phyloP scores from a whole-genome alignment of 2,888 invertebrate species.

The Gymnosoma rotundatum region DNA sequence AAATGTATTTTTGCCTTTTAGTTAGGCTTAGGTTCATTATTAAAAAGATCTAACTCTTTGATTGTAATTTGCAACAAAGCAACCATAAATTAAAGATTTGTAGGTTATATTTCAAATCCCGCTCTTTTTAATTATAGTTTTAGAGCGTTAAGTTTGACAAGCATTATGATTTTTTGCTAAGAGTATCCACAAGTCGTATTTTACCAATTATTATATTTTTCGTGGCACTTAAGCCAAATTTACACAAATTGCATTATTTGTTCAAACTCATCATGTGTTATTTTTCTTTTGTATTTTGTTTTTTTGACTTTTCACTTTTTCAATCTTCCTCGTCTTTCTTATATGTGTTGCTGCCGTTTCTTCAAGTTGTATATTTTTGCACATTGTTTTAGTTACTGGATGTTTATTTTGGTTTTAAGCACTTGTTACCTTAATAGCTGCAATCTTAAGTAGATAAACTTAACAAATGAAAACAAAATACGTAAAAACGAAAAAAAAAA shows the following conservation, averaged over 20 bases:
- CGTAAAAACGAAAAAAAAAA: slow-evolving; percentile 47
- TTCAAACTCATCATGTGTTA: slow-evolving; percentile 45
- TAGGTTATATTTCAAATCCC: too few relatives aligned
- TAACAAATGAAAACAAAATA: slow-evolving; percentile 47
- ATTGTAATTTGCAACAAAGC: too few relatives aligned
- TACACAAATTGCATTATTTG: slow-evolving; percentile 59
- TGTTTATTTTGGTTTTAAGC: slow-evolving; percentile 51
- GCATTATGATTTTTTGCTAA: background rate
- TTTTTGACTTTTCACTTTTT: slow-evolving; percentile 20
- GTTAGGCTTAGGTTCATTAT: too few relatives aligned
- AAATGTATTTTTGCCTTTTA: too few relatives aligned
- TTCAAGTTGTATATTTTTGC: slow-evolving; percentile 26
- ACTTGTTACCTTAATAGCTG: slow-evolving; percentile 67
- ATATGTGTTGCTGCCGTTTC: background rate
- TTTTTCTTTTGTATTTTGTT: background rate
- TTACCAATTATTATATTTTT: background rate
- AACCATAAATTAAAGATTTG: too few relatives aligned
- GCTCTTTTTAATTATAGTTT: background rate
- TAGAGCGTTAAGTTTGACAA: too few relatives aligned
- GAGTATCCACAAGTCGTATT: background rate
- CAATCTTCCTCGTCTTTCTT: slow-evolving; percentile 46
- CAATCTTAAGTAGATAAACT: slow-evolving; percentile 65
- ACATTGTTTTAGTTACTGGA: slow-evolving; percentile 7
- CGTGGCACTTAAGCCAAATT: slow-evolving; percentile 30
- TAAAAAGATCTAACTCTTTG: too few relatives aligned